A percentile compares a stretch with the other conserved stretches of the same genome.
phyloP scores from a whole-genome alignment of 2,797 vertebrate genomes.

The Threskiornis aethiopicus region DNA sequence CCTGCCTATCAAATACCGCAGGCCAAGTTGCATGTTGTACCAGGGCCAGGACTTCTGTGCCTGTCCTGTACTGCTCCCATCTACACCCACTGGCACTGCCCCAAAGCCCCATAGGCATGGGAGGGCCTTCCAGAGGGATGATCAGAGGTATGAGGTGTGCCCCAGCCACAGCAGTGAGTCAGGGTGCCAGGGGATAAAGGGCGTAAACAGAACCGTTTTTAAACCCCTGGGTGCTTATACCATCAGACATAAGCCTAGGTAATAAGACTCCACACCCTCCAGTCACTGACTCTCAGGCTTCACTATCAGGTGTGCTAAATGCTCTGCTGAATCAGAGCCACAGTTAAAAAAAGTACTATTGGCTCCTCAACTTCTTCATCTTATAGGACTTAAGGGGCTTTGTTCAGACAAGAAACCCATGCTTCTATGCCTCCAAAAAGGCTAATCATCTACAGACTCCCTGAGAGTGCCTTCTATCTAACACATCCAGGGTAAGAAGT shows the following conservation, averaged over 20 bases:
- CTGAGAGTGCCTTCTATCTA: background rate
- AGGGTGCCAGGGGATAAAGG: background rate
- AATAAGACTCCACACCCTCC: background rate
- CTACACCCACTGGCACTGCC: conserved; percentile 21
- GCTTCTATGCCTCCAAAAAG: background rate
- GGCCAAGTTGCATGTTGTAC: background rate
- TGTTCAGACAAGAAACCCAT: background rate
- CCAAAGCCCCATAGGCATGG: background rate
- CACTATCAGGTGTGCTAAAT: background rate
- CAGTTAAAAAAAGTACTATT: background rate
- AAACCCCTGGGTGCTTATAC: background rate
- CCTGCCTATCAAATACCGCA: background rate
- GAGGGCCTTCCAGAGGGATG: background rate
- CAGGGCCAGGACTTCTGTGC: background rate
- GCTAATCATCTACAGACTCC: background rate
- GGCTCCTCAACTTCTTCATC: background rate
- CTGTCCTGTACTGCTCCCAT: background rate
- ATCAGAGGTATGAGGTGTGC: background rate
- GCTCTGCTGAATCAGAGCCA: background rate
- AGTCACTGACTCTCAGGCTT: background rate
- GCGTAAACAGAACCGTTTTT: background rate
- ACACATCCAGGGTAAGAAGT: background rate
- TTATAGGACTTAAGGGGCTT: background rate
- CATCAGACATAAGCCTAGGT: background rate
- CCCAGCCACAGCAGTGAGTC: conserved; percentile 7